These are phyloP conservation scores for Florisuga fusca DNA, from an alignment of 2,797 vertebrate species.

Conservation along the genomic window DNA sequence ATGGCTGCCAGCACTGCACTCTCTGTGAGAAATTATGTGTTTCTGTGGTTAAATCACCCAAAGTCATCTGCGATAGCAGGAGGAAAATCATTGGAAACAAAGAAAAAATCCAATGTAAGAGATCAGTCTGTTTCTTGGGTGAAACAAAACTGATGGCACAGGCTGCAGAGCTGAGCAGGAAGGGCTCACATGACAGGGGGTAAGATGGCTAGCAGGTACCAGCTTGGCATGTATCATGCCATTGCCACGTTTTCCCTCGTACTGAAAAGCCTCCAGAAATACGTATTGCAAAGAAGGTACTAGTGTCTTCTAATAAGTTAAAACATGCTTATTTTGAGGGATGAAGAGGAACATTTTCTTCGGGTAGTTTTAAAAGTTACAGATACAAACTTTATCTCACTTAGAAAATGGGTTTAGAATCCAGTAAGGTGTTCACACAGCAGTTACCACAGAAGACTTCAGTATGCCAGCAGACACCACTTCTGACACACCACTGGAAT, in stretches of 20 bases:
- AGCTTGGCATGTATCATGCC: neutral
- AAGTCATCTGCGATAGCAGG: neutral
- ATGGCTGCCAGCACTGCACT: neutral
- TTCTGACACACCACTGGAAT: neutral
- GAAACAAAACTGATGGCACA: neutral
- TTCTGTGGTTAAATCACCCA: neutral
- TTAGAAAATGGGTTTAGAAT: neutral
- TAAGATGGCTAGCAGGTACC: neutral
- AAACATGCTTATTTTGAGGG: neutral
- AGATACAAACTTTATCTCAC: neutral
- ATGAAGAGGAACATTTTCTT: neutral
- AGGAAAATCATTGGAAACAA: neutral
- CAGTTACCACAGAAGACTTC: neutral
- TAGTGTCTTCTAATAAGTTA: neutral
- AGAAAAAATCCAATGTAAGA: neutral
- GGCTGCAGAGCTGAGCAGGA: neutral
- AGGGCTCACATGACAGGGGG: neutral
- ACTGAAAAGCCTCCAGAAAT: neutral
- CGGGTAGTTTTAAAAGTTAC: neutral
- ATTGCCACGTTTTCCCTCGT: accelerated
- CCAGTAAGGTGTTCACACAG: neutral
- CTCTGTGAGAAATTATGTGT: neutral
- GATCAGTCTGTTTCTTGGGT: neutral
- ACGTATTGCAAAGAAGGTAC: neutral
- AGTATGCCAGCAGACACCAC: neutral